Evolutionary conservation across 2,888 invertebrate genomes (phyloP), one percentile per base, ranked within the genome.

Genomic region (Patella ulyssiponensis): DNA sequence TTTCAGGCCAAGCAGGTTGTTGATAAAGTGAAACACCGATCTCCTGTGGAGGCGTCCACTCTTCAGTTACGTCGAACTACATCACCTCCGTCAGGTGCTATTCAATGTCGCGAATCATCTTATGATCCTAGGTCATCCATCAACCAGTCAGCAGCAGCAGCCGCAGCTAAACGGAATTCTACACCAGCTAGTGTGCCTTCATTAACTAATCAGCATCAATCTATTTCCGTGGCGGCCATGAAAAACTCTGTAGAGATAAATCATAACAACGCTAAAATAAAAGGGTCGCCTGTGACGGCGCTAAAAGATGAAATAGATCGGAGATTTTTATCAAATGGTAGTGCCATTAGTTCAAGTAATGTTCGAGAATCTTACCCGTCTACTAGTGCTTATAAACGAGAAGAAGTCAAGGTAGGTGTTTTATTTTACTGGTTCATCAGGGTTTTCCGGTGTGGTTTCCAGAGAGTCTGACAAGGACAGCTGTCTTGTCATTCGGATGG

Each of bases 261-360:
- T 71, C 86, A 82, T 76, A 85, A 82, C 81, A 81, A 84, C 17
- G 82, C 80, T 72, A 82, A 87, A 76, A 84, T 84, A 77, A 87
- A 87, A 81, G 90, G 90, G 15, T 91, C 91, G 3, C 91, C 91
- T 3, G 91, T 91, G 73, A 89, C 88, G n/a, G 88, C 90, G 12
- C 81, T 91, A 52, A 91, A 90, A 77, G 90, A 91, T 74, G 89
- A 89, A 75, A 90, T 91, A 23, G 91, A 91, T 80, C 76, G 83
- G n/a, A 80, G 88, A 69, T 90, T 84, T 71, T 78, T 84, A 72
- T 82, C 82, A 44, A 86, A 85, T 74, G 85, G 85, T 52, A 81
- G 20, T 64, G 64, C 64, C 64, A 64, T 64, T 12, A 64, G 12
- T 64, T 64, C 64, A 9, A 64, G 64, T 64, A 64, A 64, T 64